Percentiles rank a stretch among this genome's conserved stretches.
Evolutionary conservation across 2,888 invertebrate genomes (phyloP).

Genomic region (Sinohyriopsis cumingii): DNA sequence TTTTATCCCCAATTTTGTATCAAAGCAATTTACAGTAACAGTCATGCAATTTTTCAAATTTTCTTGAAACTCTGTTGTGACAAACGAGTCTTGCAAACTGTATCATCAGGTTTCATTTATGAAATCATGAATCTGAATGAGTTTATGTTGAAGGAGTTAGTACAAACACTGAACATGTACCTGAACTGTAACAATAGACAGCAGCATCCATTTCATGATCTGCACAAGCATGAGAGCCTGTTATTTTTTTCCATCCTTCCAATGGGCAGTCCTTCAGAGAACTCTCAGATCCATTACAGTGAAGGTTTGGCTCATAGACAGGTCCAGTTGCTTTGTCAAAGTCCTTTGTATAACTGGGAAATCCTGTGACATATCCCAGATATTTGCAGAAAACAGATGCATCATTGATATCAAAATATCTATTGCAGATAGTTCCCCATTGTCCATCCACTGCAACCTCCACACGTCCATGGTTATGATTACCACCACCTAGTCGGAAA

Average conservation of each 20-base stretch:
- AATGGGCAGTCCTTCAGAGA: slow-evolving; percentile 51
- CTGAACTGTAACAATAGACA: slow-evolving; percentile 53
- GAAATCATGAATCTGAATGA: neutral
- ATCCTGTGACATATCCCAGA: slow-evolving; percentile 42
- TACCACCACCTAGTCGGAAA: slow-evolving; percentile 48
- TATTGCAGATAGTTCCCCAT: slow-evolving; percentile 84
- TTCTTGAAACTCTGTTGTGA: too few relatives aligned
- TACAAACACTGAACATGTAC: slow-evolving; percentile 25
- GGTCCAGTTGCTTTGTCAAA: slow-evolving; percentile 38
- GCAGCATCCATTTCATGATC: slow-evolving; percentile 52
- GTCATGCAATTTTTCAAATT: too few relatives aligned
- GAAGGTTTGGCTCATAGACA: slow-evolving; percentile 57
- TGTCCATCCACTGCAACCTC: slow-evolving; percentile 81
- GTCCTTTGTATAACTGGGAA: slow-evolving; percentile 40
- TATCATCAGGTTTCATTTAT: too few relatives aligned
- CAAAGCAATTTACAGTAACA: too few relatives aligned
- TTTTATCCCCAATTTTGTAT: too few relatives aligned
- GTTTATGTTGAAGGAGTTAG: neutral
- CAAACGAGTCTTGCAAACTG: too few relatives aligned
- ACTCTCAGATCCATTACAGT: slow-evolving; percentile 52
- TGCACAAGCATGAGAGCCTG: slow-evolving; percentile 32
- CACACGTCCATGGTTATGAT: slow-evolving; percentile 68
- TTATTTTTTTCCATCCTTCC: slow-evolving; percentile 47
- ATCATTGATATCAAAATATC: slow-evolving; percentile 80
- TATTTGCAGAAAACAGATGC: slow-evolving; percentile 76